Evolutionary conservation across 2,888 invertebrate species (phyloP).

Genomic region (Scaptomyza polygonia): DNA sequence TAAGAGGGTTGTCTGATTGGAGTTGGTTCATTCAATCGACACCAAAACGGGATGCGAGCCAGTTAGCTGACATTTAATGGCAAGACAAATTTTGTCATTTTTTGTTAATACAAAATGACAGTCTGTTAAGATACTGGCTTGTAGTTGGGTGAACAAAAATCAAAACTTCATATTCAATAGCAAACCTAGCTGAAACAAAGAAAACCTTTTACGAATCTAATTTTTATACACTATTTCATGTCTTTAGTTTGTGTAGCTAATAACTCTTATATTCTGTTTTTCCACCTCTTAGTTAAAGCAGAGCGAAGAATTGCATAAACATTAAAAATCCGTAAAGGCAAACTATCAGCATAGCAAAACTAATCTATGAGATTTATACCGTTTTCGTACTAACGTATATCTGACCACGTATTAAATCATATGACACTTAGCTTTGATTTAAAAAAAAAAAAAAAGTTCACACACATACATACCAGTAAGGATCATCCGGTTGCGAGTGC

Average conservation of each 20-base stretch:
- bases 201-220: not conserved
- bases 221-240: not conserved
- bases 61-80: conserved; percentile 81
- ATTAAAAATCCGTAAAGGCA: conserved; percentile 36
- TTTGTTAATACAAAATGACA: conserved; percentile 70
- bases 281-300: not conserved
- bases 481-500: conserved; percentile 17
- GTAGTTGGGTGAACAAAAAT: not conserved
- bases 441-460: conserved; percentile 53
- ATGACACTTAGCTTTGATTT: conserved; percentile 43
- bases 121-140: conserved; percentile 31
- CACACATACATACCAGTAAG: conserved; percentile 18
- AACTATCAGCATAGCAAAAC: conserved; percentile 55
- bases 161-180: no score
- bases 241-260: not conserved
- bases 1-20: conserved; percentile 64
- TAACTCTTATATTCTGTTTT: not conserved
- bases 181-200: not conserved
- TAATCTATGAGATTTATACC: conserved; percentile 57
- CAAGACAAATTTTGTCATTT: conserved; percentile 80
- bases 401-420: conserved; percentile 48
- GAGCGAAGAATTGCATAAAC: not conserved
- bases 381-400: conserved; percentile 26
- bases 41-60: conserved; percentile 58
- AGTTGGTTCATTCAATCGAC: conserved; percentile 77